Percentiles rank a stretch among this genome's conserved stretches.
Conservation (phyloP, 1,140 invertebrate species). For the Drosophila gunungcola region DNA sequence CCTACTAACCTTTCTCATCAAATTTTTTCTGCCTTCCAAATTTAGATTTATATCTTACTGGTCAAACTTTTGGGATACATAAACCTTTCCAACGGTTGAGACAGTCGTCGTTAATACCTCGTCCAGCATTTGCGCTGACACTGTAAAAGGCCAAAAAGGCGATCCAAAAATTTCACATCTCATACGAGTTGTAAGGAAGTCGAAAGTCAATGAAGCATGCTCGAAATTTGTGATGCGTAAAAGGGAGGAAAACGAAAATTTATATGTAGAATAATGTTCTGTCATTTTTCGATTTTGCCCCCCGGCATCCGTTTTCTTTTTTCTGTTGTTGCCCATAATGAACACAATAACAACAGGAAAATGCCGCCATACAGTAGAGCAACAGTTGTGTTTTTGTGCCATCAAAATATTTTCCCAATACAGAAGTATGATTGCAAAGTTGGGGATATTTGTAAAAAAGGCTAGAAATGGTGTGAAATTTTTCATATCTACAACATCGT, state of each 20-base stretch:
- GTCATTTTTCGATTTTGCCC: constrained; percentile 52
- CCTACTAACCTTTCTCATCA: too few relatives aligned
- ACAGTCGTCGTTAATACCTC: constrained; percentile 71
- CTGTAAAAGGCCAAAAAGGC: constrained; percentile 59
- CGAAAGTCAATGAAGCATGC: constrained; percentile 77
- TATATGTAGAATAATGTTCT: constrained; percentile 57
- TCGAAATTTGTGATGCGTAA: constrained; percentile 71
- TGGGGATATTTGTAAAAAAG: too few relatives aligned
- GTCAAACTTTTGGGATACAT: constrained; percentile 10
- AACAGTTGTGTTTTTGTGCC: constrained; percentile 54
- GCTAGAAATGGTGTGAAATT: too few relatives aligned
- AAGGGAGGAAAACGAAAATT: constrained; percentile 50
- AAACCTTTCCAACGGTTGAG: constrained; percentile 24
- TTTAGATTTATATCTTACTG: constrained; percentile 7
- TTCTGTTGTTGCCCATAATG: constrained; percentile 46
- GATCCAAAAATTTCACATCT: constrained; percentile 18
- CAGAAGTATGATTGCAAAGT: background rate
- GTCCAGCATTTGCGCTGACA: constrained; percentile 67
- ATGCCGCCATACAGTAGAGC: constrained; percentile 11
- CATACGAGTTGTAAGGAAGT: constrained; percentile 44
- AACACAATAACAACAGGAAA: constrained; percentile 32
- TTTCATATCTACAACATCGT: too few relatives aligned
- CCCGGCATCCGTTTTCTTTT: background rate
- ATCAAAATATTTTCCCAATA: constrained; percentile 6
- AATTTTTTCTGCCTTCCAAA: background rate